phyloP scores from a whole-genome alignment of 2,113 vertebrate species.

The Bungarus multicinctus region DNA sequence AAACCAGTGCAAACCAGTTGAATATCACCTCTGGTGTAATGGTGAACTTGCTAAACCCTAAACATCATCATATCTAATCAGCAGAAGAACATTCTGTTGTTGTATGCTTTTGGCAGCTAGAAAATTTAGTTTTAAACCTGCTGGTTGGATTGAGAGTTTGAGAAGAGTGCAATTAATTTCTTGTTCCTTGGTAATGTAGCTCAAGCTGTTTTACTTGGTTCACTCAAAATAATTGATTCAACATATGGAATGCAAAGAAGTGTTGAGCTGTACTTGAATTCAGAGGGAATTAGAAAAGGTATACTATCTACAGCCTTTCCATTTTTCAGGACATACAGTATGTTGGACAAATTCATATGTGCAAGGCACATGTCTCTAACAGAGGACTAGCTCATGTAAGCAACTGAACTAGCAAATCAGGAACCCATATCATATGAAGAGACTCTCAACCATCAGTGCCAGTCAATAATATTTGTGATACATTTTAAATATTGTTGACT shows the following conservation, averaged over 20 bases:
- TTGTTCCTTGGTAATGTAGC: background rate
- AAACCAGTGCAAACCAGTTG: too few species aligned
- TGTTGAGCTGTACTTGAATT: background rate
- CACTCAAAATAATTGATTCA: background rate
- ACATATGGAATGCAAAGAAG: background rate
- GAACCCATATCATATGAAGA: background rate
- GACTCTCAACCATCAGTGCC: too few species aligned
- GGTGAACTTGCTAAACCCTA: background rate
- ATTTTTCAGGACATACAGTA: background rate
- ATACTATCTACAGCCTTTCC: background rate
- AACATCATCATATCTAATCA: background rate
- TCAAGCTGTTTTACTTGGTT: background rate
- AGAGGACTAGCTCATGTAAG: background rate
- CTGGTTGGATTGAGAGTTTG: background rate
- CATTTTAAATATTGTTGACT: too few species aligned
- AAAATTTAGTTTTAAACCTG: background rate
- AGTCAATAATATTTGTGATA: too few species aligned
- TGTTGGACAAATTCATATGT: background rate
- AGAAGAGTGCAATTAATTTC: background rate
- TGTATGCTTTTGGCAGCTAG: background rate
- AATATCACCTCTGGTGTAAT: background rate
- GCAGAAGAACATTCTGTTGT: background rate
- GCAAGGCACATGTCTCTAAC: background rate
- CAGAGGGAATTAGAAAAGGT: background rate
- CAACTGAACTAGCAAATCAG: background rate